Base-by-base conservation (phyloP, 35 echinoderm and acorn worm species). In the Apostichopus californicus region DNA sequence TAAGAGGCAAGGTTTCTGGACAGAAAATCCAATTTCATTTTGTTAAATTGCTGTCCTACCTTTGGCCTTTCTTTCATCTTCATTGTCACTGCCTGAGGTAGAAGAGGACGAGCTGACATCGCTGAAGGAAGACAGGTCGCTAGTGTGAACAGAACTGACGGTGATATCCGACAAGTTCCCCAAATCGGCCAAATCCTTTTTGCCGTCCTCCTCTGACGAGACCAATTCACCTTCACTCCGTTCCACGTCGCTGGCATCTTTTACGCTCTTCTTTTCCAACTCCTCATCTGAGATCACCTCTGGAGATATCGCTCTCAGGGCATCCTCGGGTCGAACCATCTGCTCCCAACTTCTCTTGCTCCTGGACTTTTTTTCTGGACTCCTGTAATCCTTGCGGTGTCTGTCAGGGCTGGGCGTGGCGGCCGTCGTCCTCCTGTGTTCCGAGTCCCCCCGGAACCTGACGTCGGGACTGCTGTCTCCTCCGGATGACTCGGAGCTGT, bases 91-190 rank as follows among this genome's bases (percentile, higher is more conserved):
- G 21, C 87, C 87, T 4, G 92, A 92, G 25, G 81, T 92, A 14
- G 96, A 98, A 25, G 93, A 93, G 18, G 96, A 96, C 15, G 95
- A 96, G 66, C 94, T 96, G 14, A 93, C 94, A 20, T 95, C 97
- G 78, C 93, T 92, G 90, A 99, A 99, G 9, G 97, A 99, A 18
- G 97, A 99, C 24, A 99, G 78, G 60, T 99, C 97, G 86, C 97
- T 99, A 57, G 97, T 99, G 85, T 99, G 97, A 15, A 99, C 97
- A 28, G 97, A 99, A 77, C 97, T 99, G 56, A 99, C 97, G 15
- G 97, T 96, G n/a, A 99, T 94, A 85, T 99, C 97, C 12, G 97
- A 96, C 71, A 99, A 72, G 55, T 92, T 81, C 55, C 95, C 96
- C 65, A 96, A 92, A n/a, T 89, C 93, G 20, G 79, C 92, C n/a